Conservation (phyloP, 2,113 vertebrate genomes). For the Atherinomorus stipes region DNA sequence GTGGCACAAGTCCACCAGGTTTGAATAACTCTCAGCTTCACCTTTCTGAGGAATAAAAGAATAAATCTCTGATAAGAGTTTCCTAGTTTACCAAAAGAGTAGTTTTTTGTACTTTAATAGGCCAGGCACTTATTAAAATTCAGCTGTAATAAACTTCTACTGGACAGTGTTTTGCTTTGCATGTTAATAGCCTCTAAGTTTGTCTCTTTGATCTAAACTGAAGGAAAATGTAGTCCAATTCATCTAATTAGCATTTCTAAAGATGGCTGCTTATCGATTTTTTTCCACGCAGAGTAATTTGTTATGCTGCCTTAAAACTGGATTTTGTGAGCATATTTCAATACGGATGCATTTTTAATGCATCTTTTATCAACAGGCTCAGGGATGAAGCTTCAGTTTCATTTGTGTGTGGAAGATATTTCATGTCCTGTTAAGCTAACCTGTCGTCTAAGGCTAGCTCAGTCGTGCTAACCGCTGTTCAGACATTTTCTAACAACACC, state of each 20-base stretch:
- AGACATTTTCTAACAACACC: too few relatives aligned
- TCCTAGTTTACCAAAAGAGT: background rate
- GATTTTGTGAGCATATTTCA: too few relatives aligned
- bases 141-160: background rate
- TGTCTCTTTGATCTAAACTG: background rate
- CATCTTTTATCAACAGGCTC: too few relatives aligned
- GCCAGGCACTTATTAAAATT: background rate
- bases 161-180: background rate
- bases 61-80: background rate
- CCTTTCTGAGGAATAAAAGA: background rate
- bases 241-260: background rate
- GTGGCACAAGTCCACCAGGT: constrained; percentile 13
- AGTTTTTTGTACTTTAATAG: background rate
- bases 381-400: too few relatives aligned
- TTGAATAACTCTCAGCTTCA: background rate
- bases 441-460: too few relatives aligned
- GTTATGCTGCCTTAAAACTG: background rate
- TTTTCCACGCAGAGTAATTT: background rate
- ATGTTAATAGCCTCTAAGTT: background rate
- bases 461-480: too few relatives aligned
- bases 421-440: too few relatives aligned
- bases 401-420: too few relatives aligned
- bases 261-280: background rate
- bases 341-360: too few relatives aligned
- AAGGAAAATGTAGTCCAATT: background rate